Conservation (phyloP, 2,888 invertebrate species). For the Euplagia quadripunctaria region DNA sequence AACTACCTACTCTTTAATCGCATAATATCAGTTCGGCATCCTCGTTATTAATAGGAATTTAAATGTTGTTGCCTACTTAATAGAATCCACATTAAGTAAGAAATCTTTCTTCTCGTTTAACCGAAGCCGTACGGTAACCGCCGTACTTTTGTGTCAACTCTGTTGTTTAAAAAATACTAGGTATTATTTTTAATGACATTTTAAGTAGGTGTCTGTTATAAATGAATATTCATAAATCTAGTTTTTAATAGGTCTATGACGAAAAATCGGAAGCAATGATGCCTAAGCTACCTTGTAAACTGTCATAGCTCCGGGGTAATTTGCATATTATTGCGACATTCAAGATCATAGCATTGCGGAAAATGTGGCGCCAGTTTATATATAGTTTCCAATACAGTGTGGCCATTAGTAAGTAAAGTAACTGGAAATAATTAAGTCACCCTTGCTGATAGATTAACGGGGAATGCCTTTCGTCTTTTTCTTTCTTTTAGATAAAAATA, state of each 20-base stretch:
- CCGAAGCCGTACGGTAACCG: no score
- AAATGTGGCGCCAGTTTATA: slow-evolving; percentile 54
- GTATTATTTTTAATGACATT: neutral
- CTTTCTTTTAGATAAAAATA: slow-evolving; percentile 16
- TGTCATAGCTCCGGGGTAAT: slow-evolving; percentile 36
- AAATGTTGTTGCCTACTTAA: no score
- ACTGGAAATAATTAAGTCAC: slow-evolving; percentile 54
- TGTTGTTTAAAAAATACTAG: neutral
- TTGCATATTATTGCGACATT: slow-evolving; percentile 34
- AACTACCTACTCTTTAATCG: no score
- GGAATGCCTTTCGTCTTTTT: slow-evolving; percentile 20
- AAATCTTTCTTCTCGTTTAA: no score
- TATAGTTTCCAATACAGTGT: slow-evolving; percentile 52
- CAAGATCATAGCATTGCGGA: slow-evolving; percentile 50
- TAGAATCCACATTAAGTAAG: no score
- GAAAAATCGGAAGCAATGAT: slow-evolving; percentile 5
- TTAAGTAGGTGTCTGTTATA: neutral
- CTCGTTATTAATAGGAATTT: no score
- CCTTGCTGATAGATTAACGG: slow-evolving; percentile 49
- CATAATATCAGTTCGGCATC: no score
- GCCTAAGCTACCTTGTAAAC: slow-evolving; percentile 1
- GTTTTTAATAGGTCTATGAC: neutral
- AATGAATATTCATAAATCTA: neutral
- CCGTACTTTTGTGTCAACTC: neutral
- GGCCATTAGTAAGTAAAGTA: slow-evolving; percentile 48